Conservation (phyloP, 1,140 invertebrate species). For the Drosophila varians region DNA sequence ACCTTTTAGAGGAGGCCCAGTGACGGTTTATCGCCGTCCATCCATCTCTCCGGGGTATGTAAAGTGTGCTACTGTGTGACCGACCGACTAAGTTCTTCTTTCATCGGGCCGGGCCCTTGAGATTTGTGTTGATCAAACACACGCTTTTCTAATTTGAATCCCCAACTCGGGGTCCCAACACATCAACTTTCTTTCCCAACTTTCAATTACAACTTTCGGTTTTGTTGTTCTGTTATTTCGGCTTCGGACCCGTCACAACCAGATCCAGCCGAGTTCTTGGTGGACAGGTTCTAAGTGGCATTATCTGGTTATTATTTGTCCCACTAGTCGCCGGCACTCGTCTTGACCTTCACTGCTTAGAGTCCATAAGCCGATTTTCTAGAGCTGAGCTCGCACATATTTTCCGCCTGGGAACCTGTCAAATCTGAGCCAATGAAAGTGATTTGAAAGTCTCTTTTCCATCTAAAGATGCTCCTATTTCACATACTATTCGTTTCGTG, state of each 20-base stretch:
- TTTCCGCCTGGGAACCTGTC: constrained; percentile 20
- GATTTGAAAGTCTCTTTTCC: constrained; percentile 2
- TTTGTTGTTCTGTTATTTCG: constrained; percentile 24
- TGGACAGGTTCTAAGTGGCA: constrained; percentile 47
- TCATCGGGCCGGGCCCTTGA: constrained; percentile 20
- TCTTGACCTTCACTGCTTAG: constrained; percentile 37
- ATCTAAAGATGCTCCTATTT: background rate
- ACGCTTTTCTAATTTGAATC: constrained; percentile 58
- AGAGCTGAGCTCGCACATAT: constrained; percentile 2
- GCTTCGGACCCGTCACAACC: constrained; percentile 17
- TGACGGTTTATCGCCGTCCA: constrained; percentile 3
- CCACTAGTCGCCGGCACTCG: constrained; percentile 5
- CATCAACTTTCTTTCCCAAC: constrained; percentile 67
- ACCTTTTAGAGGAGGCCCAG: constrained; percentile 34
- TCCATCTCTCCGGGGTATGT: constrained; percentile 39
- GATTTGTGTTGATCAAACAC: constrained; percentile 52
- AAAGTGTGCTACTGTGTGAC: constrained; percentile 67
- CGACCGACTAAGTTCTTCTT: constrained; percentile 21
- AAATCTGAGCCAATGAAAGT: constrained; percentile 14
- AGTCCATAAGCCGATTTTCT: constrained; percentile 30
- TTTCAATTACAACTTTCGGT: constrained; percentile 78
- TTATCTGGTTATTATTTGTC: constrained; percentile 46
- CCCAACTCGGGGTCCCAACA: constrained; percentile 41
- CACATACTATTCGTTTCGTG: background rate
- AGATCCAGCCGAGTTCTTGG: constrained; percentile 12